Conservation (phyloP, 2,113 vertebrate species). For the Erythrolamprus reginae region DNA sequence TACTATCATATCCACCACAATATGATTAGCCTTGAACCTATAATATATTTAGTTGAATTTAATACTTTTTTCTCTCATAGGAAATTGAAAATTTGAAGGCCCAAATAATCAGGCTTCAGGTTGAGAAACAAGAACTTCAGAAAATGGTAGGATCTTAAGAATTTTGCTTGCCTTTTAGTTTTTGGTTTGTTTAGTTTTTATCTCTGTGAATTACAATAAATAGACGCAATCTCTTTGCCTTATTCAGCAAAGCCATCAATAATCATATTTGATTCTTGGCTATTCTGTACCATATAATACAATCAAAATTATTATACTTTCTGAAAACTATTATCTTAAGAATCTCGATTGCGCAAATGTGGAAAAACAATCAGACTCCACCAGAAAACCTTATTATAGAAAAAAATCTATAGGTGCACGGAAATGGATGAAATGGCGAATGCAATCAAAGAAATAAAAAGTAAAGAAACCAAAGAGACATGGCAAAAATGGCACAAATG, state of each 20-base stretch:
- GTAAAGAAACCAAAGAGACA: too few relatives aligned
- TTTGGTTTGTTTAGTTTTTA: neutral
- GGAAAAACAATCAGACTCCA: too few relatives aligned
- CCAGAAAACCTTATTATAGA: too few relatives aligned
- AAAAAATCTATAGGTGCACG: too few relatives aligned
- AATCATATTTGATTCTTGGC: neutral
- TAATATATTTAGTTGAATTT: neutral
- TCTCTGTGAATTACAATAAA: neutral
- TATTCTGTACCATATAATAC: neutral
- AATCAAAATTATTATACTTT: neutral
- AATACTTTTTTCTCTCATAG: conserved; percentile 57
- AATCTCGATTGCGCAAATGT: too few relatives aligned
- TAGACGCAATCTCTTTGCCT: neutral
- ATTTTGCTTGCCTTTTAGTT: neutral
- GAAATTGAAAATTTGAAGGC: conserved; percentile 79
- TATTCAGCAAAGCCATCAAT: neutral
- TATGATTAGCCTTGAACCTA: neutral
- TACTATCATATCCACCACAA: neutral
- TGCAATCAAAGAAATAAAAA: too few relatives aligned
- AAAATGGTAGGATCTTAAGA: conserved; percentile 67
- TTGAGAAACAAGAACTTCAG: conserved; percentile 79
- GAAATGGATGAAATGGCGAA: too few relatives aligned
- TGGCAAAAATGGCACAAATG: too few relatives aligned
- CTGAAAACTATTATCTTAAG: neutral
- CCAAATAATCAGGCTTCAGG: conserved; percentile 77